A percentile compares a stretch with the other conserved stretches of the same genome.
phyloP scores from a whole-genome alignment of 1,140 invertebrate genomes.

The Globodera rostochiensis region DNA sequence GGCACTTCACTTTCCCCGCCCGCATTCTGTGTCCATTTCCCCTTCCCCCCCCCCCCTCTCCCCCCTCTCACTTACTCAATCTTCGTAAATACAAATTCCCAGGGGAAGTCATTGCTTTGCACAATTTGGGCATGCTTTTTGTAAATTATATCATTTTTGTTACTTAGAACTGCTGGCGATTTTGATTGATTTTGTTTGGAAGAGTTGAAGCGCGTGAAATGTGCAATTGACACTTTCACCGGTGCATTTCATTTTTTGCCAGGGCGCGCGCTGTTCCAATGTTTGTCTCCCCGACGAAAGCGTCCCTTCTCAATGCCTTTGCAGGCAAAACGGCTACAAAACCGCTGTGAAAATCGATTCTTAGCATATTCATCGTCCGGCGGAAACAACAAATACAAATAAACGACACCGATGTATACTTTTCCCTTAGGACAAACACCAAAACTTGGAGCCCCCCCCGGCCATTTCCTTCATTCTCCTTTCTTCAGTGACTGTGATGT shows the following conservation, averaged over 20 bases:
- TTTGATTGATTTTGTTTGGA: too few species aligned
- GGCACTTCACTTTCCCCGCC: background rate
- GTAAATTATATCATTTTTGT: too few species aligned
- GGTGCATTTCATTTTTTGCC: too few species aligned
- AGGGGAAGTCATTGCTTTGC: background rate
- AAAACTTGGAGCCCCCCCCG: background rate
- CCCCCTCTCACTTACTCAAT: background rate
- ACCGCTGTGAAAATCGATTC: background rate
- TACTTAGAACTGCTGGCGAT: too few species aligned
- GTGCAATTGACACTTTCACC: too few species aligned
- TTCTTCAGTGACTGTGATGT: background rate
- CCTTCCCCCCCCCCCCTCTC: background rate
- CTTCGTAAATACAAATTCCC: background rate
- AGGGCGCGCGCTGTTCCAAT: too few species aligned
- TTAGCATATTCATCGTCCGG: background rate
- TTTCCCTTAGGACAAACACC: background rate
- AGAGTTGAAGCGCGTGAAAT: too few species aligned
- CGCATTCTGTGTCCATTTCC: too few species aligned
- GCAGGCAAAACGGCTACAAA: background rate
- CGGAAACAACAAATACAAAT: slow-evolving; percentile 1
- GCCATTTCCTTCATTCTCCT: background rate
- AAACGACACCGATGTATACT: background rate
- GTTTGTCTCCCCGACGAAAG: background rate
- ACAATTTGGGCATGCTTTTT: too few species aligned
- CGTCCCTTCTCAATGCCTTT: background rate